Percentiles rank a stretch among this genome's conserved stretches.
These are phyloP conservation scores for Oasisia sp. DNA, from an alignment of 2,888 invertebrate species.

Conservation along the genomic window DNA sequence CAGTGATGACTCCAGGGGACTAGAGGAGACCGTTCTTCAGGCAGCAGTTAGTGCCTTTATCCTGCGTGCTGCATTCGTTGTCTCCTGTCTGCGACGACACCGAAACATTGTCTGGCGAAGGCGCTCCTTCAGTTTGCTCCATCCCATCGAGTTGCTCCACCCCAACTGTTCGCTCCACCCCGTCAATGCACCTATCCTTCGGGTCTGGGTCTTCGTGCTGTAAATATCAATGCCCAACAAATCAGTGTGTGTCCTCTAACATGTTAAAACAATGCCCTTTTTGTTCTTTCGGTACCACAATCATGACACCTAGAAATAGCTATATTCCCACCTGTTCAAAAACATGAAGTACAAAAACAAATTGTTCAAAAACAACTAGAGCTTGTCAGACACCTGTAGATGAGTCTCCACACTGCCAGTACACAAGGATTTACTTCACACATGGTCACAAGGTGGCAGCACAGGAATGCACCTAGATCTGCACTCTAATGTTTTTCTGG, in stretches of 20 bases:
- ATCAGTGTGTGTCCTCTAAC: no score
- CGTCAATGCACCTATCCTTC: neutral
- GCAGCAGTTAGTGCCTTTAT: neutral
- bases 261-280: no score
- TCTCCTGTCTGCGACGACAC: neutral
- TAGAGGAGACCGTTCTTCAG: neutral
- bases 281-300: no score
- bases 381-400: neutral
- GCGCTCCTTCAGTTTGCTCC: neutral
- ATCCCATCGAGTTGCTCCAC: neutral
- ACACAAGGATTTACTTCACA: neutral
- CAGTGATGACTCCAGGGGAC: neutral
- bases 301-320: no score
- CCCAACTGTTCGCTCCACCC: neutral
- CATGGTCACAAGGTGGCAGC: neutral
- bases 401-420: neutral
- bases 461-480: neutral
- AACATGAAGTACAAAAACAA: no score
- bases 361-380: neutral
- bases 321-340: no score
- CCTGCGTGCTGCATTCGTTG: neutral
- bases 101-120: neutral
- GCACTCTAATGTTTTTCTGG: no score
- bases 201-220: neutral
- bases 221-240: neutral